Evolutionary conservation across 1,140 invertebrate species (phyloP), one percentile per base, ranked within the genome.

Genomic region (Elymnias hypermnestra): DNA sequence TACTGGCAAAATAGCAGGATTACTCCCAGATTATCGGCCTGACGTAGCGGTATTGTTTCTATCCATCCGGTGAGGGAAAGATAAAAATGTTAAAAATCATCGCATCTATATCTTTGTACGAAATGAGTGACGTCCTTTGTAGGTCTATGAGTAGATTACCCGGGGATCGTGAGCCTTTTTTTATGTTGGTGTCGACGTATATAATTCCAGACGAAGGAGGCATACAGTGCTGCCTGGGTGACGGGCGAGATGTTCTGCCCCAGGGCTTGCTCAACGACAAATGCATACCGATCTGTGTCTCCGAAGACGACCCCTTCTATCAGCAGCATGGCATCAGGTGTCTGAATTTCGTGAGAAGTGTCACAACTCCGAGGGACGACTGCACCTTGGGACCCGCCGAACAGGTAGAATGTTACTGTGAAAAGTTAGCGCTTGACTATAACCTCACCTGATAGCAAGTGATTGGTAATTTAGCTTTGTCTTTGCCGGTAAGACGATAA

Each of bases 381-480:
- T 95, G 94, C 52, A 91, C 86, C 25, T 89, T 95, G 44, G 93
- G 93, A 10, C 91, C 92, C n/a, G 76, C 91, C 6, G 93, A 95
- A 72, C 93, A 95, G 79, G 92, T 94, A 66, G 33, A 10, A 6
- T 8, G 2, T 3, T 8, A n/a, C 7, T 8, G 23, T 6, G 21
- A 6, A n/a, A n/a, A n/a, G n/a, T n/a, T n/a, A n/a, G n/a, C 10
- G 6, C 25, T n/a, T 3, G 25, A 7, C 25, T n/a, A 9, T 3
- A 26, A 7, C n/a, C 25, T n/a, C 10, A n/a, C 25, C 25, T 7
- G 19, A 21, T 21, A 6, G 19, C 6, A 21, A 21, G 19, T 21
- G 19, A 21, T n/a, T 21, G 19, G 6, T 21, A 21, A n/a, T n/a
- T n/a, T n/a, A n/a, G n/a, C n/a, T n/a, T n/a, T n/a, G n/a, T n/a